phyloP scores from a whole-genome alignment of 2,113 vertebrate genomes.

The human region DNA sequence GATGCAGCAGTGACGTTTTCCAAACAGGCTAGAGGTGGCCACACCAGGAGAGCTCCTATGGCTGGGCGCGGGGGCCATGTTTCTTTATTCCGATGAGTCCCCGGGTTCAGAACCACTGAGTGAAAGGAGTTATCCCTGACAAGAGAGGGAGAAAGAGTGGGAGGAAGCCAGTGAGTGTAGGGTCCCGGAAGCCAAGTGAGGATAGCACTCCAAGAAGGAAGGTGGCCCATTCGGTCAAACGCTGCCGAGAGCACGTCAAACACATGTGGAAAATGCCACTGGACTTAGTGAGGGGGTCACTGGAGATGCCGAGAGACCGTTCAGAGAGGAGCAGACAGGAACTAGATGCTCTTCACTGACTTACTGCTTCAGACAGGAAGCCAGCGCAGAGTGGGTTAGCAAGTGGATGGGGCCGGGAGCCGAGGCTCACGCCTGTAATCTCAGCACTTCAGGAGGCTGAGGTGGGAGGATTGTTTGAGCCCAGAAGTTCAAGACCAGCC shows the following conservation, averaged over 20 bases:
- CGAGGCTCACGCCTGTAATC: too few species aligned
- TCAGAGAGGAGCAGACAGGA: background rate
- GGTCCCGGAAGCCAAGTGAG: background rate
- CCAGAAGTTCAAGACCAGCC: too few species aligned
- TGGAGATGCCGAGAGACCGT: too few species aligned
- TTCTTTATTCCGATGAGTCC: background rate
- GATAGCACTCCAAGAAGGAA: background rate
- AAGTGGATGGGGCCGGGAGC: too few species aligned
- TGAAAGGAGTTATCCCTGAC: background rate
- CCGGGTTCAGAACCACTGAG: background rate
- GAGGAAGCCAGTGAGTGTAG: background rate
- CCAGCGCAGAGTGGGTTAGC: background rate
- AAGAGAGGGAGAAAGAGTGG: background rate
- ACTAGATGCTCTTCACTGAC: too few species aligned
- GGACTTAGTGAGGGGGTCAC: background rate
- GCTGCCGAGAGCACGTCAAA: background rate
- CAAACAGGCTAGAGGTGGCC: background rate
- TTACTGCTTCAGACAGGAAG: background rate
- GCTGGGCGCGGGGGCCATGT: background rate
- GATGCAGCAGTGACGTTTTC: rapidly evolving
- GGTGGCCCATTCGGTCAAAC: background rate
- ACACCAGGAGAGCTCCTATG: background rate
- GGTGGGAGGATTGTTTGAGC: too few species aligned
- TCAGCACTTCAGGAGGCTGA: too few species aligned
- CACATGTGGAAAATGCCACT: background rate